Evolutionary conservation across 2,888 invertebrate genomes (phyloP), one percentile per base, ranked within the genome.

Genomic region (Sarcophaga carnaria): DNA sequence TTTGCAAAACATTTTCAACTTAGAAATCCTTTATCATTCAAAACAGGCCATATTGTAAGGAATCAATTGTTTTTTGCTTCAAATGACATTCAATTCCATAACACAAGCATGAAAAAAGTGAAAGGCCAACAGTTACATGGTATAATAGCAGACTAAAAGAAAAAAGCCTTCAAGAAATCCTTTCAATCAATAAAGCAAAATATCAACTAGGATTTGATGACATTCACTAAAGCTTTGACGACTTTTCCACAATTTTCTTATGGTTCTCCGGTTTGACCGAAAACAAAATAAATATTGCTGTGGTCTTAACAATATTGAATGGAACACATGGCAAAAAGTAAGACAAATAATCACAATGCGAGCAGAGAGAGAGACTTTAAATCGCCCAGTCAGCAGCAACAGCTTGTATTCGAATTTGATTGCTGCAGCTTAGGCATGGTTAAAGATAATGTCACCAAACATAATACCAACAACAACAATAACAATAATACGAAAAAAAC

Each of bases 371-470:
- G 14, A 27, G n/a, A 54, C 54, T 14, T 4, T 54, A 17, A 17
- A 54, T 17, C 12, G 54, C 3, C 4, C 14, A 60, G 14, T 60
- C 45, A 70, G 59, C 66, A 67, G 71, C 70, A 80, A 76, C 84
- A 71, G 67, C 60, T 76, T 84, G 70, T 70, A 70, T 22, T 80
- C 76, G 76, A 76, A 76, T 80, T 80, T 80, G 76, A 85, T 80
- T 80, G 80, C 80, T 81, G 64, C 20, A 80, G 79, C 76, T 80
- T 78, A 83, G 78, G 60, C 78, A 81, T 83, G 81, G 66, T 60
- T 67, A 72, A 37, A 82, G 83, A 84, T 87, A 81, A 71, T 71
- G 87, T 84, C 81, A 82, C 72, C 64, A 71, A 75, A 69, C 77
- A 85, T 59, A 47, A 71, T n/a, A 70, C 45, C 59, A 67, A 25